phyloP scores from a whole-genome alignment of 2,113 vertebrate species.

The Tonatia bakeri region DNA sequence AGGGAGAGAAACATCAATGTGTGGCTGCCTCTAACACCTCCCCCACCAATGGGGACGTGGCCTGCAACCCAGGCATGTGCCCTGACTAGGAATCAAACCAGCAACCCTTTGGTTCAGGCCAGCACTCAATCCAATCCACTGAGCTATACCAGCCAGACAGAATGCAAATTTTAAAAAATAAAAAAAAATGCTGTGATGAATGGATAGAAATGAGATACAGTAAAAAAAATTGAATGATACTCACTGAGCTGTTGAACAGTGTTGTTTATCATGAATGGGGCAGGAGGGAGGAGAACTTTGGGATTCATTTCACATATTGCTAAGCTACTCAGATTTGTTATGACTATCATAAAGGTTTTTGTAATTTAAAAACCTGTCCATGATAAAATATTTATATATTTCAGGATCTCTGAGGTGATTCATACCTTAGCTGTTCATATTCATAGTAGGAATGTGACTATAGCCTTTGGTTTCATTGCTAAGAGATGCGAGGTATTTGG shows the following conservation, averaged over 20 bases:
- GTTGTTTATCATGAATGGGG: background rate
- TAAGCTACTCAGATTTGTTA: background rate
- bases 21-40: too few species aligned
- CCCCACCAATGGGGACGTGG: too few species aligned
- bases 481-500: background rate
- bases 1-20: too few species aligned
- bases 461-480: background rate
- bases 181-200: background rate
- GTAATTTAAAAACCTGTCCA: background rate
- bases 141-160: too few species aligned
- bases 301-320: background rate
- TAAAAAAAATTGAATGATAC: background rate
- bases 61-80: too few species aligned
- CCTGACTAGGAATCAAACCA: too few species aligned
- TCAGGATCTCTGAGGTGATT: background rate
- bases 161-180: background rate
- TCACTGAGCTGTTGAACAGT: background rate
- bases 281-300: background rate
- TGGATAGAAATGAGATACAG: background rate
- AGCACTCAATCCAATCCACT: too few species aligned
- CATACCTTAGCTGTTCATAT: background rate
- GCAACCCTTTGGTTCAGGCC: too few species aligned
- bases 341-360: background rate
- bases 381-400: background rate
- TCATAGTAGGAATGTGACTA: background rate